Conservation (phyloP, 2,113 vertebrate genomes). For the Gallinago jamesoni region DNA sequence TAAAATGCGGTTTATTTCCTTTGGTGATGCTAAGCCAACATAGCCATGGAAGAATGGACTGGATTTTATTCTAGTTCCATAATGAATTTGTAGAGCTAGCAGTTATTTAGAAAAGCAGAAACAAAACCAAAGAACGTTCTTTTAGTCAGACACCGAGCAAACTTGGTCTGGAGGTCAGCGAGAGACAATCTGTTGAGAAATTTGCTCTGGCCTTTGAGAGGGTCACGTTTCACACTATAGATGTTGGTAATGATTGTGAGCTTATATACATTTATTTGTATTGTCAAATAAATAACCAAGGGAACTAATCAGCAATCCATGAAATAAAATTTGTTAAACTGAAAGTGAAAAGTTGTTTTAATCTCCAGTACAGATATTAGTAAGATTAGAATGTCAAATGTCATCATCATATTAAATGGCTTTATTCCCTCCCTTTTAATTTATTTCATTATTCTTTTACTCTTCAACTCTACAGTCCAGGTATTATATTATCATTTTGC, state of each 20-base stretch:
- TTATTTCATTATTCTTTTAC: background rate
- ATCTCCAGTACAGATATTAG: background rate
- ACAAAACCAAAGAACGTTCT: background rate
- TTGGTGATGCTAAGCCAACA: background rate
- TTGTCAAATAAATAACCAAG: background rate
- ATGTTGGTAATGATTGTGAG: background rate
- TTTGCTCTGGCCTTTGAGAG: background rate
- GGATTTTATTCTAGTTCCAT: background rate
- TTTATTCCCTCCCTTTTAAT: background rate
- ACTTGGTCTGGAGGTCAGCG: background rate
- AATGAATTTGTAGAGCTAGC: constrained; percentile 3
- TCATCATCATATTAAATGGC: background rate
- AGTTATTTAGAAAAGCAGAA: constrained; percentile 38
- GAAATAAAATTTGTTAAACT: background rate
- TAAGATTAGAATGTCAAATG: background rate
- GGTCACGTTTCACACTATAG: background rate
- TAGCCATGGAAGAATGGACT: background rate
- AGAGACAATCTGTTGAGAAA: background rate
- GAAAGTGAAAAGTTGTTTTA: background rate
- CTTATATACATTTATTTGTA: background rate
- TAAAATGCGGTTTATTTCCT: constrained; percentile 2
- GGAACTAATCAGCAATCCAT: background rate
- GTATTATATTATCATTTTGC: background rate
- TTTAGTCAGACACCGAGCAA: constrained; percentile 1
- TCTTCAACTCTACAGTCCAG: background rate